A percentile compares a stretch with the other conserved stretches of the same genome.
phyloP scores from a whole-genome alignment of 2,797 vertebrate genomes.

The Chromobotia macracanthus region DNA sequence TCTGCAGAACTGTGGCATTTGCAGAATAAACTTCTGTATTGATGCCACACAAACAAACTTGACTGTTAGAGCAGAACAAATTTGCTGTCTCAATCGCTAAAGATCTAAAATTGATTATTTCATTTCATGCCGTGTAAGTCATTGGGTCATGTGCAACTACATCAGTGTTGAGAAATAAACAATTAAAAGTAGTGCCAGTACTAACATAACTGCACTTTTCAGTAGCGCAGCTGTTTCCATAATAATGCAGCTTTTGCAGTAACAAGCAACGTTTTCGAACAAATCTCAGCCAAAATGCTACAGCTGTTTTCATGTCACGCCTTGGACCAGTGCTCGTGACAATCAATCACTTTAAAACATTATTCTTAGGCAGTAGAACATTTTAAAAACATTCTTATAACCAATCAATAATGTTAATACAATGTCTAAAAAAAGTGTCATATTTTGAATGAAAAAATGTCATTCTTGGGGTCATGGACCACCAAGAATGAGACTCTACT shows the following conservation, averaged over 20 bases:
- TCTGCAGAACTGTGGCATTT: background rate
- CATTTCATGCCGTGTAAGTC: background rate
- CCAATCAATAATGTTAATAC: too few relatives aligned
- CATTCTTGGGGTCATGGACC: background rate
- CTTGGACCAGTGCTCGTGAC: too few relatives aligned
- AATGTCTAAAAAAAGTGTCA: too few relatives aligned
- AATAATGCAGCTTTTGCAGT: background rate
- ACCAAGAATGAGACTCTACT: constrained; percentile 56
- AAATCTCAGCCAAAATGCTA: background rate
- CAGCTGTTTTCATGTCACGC: background rate
- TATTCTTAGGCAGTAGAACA: too few relatives aligned
- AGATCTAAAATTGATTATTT: background rate
- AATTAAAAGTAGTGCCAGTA: background rate
- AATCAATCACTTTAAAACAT: too few relatives aligned
- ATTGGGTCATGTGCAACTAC: background rate
- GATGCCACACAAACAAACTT: background rate
- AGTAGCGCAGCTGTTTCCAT: background rate
- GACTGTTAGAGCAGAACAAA: too few relatives aligned
- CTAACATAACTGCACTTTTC: background rate
- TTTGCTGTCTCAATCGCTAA: too few relatives aligned
- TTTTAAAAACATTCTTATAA: too few relatives aligned
- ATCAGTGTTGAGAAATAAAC: background rate
- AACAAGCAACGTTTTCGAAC: background rate
- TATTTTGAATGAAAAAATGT: too few relatives aligned
- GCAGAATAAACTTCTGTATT: background rate